Evolutionary conservation across 2,888 invertebrate genomes (phyloP).

Genomic region (Thalpophila matura): DNA sequence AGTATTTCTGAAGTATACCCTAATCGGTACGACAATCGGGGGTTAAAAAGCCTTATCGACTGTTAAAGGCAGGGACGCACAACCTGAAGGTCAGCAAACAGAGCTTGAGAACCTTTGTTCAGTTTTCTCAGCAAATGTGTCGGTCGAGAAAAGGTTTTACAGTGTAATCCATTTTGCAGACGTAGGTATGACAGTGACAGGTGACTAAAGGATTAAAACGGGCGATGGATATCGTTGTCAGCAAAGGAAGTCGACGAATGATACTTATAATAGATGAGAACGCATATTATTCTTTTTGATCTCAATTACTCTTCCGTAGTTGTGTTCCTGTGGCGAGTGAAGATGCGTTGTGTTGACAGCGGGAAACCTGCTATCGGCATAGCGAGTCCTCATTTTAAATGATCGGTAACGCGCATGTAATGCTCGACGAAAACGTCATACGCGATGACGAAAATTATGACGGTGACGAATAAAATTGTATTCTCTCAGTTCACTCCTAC

Average conservation of each 20-base stretch:
- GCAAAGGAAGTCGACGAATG: background rate
- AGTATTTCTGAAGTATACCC: constrained; percentile 11
- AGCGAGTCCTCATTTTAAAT: too few relatives aligned
- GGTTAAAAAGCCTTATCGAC: constrained; percentile 21
- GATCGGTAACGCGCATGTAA: too few relatives aligned
- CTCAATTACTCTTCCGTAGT: too few relatives aligned
- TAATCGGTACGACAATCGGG: background rate
- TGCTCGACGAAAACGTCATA: too few relatives aligned
- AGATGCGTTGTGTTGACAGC: too few relatives aligned
- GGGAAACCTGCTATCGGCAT: too few relatives aligned
- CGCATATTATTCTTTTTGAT: too few relatives aligned
- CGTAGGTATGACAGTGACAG: constrained; percentile 44
- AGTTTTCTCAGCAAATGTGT: constrained; percentile 9
- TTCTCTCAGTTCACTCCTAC: too few relatives aligned
- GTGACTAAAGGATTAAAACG: constrained; percentile 18
- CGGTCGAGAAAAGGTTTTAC: constrained; percentile 33
- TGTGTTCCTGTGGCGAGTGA: too few relatives aligned
- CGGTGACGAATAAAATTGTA: too few relatives aligned
- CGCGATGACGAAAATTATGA: too few relatives aligned
- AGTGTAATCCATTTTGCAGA: constrained; percentile 43
- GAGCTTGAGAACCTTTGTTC: constrained; percentile 17
- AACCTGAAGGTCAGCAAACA: constrained; percentile 20
- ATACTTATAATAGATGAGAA: too few relatives aligned
- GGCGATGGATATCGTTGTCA: background rate
- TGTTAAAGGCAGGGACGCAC: background rate